Base-by-base conservation (phyloP, 64 coral and sea anemone species). In the Pocillopora damicornis region DNA sequence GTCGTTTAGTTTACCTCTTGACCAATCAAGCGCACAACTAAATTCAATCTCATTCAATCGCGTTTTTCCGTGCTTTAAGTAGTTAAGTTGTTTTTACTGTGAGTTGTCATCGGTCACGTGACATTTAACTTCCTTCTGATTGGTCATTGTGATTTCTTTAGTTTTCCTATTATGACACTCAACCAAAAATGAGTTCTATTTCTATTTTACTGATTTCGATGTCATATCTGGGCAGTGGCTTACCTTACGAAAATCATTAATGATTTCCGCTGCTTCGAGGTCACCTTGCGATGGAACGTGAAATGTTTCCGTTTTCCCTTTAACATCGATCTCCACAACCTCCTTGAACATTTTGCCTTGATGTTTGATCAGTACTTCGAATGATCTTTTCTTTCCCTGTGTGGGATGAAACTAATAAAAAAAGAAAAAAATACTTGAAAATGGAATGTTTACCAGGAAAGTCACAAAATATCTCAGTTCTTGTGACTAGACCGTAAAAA, bases 171-270 rank as follows among this genome's bases (percentile, higher is more conserved):
- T 18, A 65, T 25, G 35, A 22, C 20, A 23, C 15, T 2, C 16
- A 59, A 51, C 17, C 9, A 9, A 60, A 60, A 81, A 17, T 20
- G 14, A 81, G 17, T 13, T 51, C 11, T 81, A 56, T 18, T 11
- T 51, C 64, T 20, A 67, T 16, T 67, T 67, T 16, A 8, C 6
- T 8, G 22, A 16, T 20, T 22, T 16, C 2, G 67, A 9, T 11
- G 7, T 71, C 22, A 25, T 0, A 11, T 23, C 20, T 11, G 25
- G 5, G 67, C 67, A 11, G 22, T 9, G 67, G 67, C 22, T 26
- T 71, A 88, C 87, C 87, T 88, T 78, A 10, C 64, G 61, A 34
- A 88, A 88, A 71, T 88, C 87, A 60, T 61, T 15, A n/a, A 88
- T 35, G 22, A 88, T 78, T 3, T 77, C 58, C 15, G 58, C 57